Base-by-base conservation (phyloP, 2,113 vertebrate genomes). In the Harpagus bidentatus region DNA sequence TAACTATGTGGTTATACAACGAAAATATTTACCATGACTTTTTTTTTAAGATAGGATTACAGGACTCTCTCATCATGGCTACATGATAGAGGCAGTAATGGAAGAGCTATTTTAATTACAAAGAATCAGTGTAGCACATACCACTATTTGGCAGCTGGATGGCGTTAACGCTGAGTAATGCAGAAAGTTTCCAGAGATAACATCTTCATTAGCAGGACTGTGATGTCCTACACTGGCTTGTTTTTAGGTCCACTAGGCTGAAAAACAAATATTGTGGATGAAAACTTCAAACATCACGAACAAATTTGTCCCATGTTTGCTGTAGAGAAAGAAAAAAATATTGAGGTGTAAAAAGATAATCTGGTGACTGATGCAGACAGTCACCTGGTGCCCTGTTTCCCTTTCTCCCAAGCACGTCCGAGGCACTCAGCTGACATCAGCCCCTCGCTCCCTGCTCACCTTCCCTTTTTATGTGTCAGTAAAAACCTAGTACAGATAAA, bases 101-200 rank as follows among this genome's bases (percentile, higher is more conserved):
- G 93, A 97, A 97, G 90, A 97, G 89, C 77, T 96, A 16, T 50
- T 94, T 95, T 98, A 97, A 96, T 97, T 97, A 95, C 93, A 93
- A 96, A 95, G 82, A 96, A 61, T 93, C 59, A 78, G 70, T 95
- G 73, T 63, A 96, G 86, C 72, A 94, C 93, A 82, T 56, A 90
- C 55, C 70, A 65, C 29, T 40, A 7, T 70, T 79, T 90, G 91
- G 72, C 72, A 81, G 82, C 62, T 55, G 86, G 77, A 94, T 94
- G 82, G 71, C 63, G 89, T 58, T 88, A 80, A 92, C 96, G 73
- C 62, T 93, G 82, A 96, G 65, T 86, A 78, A 55, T 8, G 2
- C 79, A 83, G 82, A 62, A 89, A 95, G 77, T 52, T 92, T 86
- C 59, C 21, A 42, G 81, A 93, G 82, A 95, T 82, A 92, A 79